Conservation (phyloP, 2,113 vertebrate genomes). For the Nycticryphes semicollaris region DNA sequence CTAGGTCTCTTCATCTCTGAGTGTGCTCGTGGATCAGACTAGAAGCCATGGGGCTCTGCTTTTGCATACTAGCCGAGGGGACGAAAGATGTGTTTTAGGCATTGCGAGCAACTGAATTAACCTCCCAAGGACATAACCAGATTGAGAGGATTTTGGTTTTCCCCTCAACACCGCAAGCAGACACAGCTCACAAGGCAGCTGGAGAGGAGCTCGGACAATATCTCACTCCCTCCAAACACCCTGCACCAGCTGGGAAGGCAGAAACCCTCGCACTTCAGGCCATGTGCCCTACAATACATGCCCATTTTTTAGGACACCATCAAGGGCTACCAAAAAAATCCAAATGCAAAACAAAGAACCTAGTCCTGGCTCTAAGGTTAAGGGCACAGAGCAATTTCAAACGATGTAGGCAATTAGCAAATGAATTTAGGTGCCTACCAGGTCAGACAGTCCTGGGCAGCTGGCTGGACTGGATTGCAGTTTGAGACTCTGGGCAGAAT, state of each 20-base stretch:
- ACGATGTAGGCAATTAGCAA: neutral
- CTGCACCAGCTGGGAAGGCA: neutral
- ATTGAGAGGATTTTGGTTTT: neutral
- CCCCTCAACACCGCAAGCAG: neutral
- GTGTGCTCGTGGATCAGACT: neutral
- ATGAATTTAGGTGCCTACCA: neutral
- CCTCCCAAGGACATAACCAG: neutral
- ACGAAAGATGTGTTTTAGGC: too few relatives aligned
- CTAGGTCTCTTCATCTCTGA: neutral
- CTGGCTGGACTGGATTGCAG: neutral
- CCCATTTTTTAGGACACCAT: neutral
- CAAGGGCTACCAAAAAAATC: neutral
- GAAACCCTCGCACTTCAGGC: neutral
- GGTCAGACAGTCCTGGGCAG: neutral
- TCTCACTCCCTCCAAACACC: accelerated
- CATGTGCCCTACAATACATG: accelerated
- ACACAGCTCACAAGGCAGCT: neutral
- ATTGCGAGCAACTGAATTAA: neutral
- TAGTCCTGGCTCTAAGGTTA: neutral
- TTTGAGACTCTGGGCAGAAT: constrained; percentile 25
- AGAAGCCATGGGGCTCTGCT: neutral
- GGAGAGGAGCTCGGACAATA: neutral
- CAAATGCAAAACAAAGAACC: neutral
- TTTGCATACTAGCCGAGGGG: neutral
- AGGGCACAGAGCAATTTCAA: neutral